A percentile compares a stretch with the other conserved stretches of the same genome.
phyloP scores from a whole-genome alignment of 2,797 vertebrate genomes.

The Gymnoscopelus braueri region DNA sequence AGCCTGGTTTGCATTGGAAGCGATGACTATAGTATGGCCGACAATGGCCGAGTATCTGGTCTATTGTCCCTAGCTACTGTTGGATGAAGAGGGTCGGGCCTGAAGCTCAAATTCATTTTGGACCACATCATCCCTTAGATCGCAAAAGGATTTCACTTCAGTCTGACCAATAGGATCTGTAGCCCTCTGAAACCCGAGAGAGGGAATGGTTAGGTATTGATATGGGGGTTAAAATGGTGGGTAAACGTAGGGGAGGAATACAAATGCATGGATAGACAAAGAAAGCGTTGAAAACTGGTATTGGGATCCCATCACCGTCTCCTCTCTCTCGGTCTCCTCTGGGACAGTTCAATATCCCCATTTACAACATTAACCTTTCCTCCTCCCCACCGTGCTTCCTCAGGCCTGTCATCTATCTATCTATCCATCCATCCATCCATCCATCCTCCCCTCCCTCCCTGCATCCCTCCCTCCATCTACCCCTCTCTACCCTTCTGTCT shows the following conservation, averaged over 20 bases:
- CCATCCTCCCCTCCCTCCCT: constrained; percentile 9
- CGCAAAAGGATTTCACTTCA: no score
- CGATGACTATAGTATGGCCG: no score
- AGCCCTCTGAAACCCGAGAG: no score
- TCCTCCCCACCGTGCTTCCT: constrained; percentile 13
- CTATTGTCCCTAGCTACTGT: no score
- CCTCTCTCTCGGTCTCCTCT: constrained; percentile 14
- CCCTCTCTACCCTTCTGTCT: constrained; percentile 3
- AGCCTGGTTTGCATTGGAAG: no score
- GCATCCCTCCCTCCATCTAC: background rate
- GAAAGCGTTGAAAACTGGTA: constrained; percentile 7
- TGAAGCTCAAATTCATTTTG: no score
- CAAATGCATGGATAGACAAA: background rate
- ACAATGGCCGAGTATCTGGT: no score
- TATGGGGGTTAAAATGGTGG: background rate
- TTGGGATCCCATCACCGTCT: constrained; percentile 38
- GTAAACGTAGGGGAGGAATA: background rate
- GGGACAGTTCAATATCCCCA: constrained; percentile 49
- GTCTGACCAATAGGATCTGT: no score
- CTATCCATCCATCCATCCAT: background rate
- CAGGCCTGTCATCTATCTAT: no score
- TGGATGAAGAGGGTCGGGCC: no score
- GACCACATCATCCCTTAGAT: no score
- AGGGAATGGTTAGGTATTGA: no score
- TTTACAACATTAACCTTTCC: constrained; percentile 43